Evolutionary conservation across 2,888 invertebrate species (phyloP), one percentile per base, ranked within the genome.

Genomic region (Notodonta ziczac): DNA sequence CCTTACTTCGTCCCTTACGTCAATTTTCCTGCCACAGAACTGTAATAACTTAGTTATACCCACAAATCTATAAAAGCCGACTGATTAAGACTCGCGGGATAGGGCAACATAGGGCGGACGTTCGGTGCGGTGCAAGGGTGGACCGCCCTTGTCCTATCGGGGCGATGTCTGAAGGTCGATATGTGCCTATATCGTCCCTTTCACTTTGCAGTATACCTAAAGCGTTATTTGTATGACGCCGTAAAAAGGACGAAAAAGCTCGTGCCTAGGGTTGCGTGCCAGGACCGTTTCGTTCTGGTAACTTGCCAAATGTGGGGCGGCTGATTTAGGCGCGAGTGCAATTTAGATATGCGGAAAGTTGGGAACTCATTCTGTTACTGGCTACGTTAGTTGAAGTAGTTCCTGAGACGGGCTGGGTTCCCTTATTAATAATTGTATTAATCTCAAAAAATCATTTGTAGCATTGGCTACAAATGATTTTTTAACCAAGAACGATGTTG

Each of bases 1-100:
- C 85, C 87, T 82, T 84, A 78, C 76, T 81, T 79, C 74, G 83
- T 77, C 83, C 85, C 83, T 77, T 71, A 78, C 70, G 77, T 75
- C 66, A 80, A 81, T 72, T 69, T 69, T 70, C 66, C 69, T 65
- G 53, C 67, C 70, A 67, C 67, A 64, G 64, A 67, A 65, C 73
- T 66, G 62, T 67, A 63, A 77, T 73, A 78, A 74, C 71, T 76
- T 62, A 57, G 69, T 71, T 78, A 66, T 67, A 65, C 52, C 60
- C 61, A 64, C 58, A 64, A 61, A 72, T 66, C 57, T 69, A 66
- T 62, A 66, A 62, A 55, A 58, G 54, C 50, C 51, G 42, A 53
- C 59, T 60, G 62, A 67, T 71, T 63, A 66, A 70, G 65, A 48
- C 56, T 59, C 57, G 56, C 56, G 48, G 59, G 32, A 57, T 46